A percentile compares a stretch with the other conserved stretches of the same genome.
Conservation (phyloP, 37 sponge, comb jelly and placozoan species). For the Haliclona indistincta region DNA sequence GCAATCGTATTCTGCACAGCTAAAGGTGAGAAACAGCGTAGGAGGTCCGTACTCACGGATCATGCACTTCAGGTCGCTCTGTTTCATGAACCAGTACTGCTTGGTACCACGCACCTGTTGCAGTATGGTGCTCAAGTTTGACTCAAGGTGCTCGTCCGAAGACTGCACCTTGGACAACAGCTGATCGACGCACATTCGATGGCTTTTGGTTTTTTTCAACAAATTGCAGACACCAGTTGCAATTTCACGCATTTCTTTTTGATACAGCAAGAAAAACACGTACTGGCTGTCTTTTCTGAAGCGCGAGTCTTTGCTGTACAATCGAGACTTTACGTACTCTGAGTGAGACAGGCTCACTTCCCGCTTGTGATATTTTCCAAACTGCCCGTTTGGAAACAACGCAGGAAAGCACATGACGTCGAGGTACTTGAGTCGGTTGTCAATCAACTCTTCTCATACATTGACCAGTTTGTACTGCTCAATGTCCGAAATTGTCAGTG, state of each 20-base stretch:
- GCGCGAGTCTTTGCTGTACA: slow-evolving; percentile 42
- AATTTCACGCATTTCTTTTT: slow-evolving; percentile 43
- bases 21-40: slow-evolving; percentile 47
- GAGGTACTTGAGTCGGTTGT: slow-evolving; percentile 24
- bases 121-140: slow-evolving; percentile 22
- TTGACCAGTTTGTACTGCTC: slow-evolving; percentile 52
- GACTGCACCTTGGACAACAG: background rate
- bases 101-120: slow-evolving; percentile 48
- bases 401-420: slow-evolving; percentile 28
- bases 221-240: slow-evolving; percentile 43
- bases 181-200: slow-evolving; percentile 18
- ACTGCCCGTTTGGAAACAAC: slow-evolving; percentile 40
- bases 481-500: slow-evolving; percentile 26
- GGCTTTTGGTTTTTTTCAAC: slow-evolving; percentile 18
- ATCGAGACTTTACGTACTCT: slow-evolving; percentile 49
- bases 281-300: slow-evolving; percentile 49
- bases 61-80: slow-evolving; percentile 52
- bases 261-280: slow-evolving; percentile 45
- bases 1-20: slow-evolving; percentile 53
- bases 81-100: slow-evolving; percentile 42
- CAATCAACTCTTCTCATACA: slow-evolving; percentile 35
- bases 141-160: slow-evolving; percentile 22
- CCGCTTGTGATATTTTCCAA: slow-evolving; percentile 46
- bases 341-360: slow-evolving; percentile 14
- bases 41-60: slow-evolving; percentile 43